A percentile compares a stretch with the other conserved stretches of the same genome.
Conservation (phyloP, 2,888 invertebrate genomes). For the Calameuta filiformis region DNA sequence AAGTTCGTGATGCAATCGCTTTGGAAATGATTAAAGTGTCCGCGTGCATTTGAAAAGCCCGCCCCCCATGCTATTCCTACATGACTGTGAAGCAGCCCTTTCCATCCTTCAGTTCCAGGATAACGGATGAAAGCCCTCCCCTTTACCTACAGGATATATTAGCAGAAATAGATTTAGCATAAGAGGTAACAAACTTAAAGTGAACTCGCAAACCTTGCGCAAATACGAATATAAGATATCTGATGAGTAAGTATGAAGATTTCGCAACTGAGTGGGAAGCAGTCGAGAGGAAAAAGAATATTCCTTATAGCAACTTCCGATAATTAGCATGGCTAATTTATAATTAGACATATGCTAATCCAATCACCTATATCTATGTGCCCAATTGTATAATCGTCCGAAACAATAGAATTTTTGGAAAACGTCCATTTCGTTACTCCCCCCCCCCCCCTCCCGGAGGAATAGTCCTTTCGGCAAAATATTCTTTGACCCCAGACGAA, state of each 20-base stretch:
- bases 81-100: neutral
- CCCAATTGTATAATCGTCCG: neutral
- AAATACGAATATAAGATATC: neutral
- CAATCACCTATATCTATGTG: slow-evolving; percentile 15
- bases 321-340: slow-evolving; percentile 27
- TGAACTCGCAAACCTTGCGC: neutral
- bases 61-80: neutral
- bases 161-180: neutral
- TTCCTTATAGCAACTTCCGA: slow-evolving; percentile 26
- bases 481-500: neutral
- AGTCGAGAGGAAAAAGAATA: neutral
- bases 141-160: neutral
- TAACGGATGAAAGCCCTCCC: neutral
- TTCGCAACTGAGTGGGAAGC: neutral
- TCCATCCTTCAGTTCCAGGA: neutral
- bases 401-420: neutral
- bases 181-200: neutral
- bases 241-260: neutral
- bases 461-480: neutral
- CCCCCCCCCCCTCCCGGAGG: neutral
- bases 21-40: neutral
- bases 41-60: neutral
- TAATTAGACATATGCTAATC: slow-evolving; percentile 24
- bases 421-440: neutral
- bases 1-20: neutral